Evolutionary conservation across 2,888 invertebrate genomes (phyloP).

Genomic region (Eucera pruinosa): DNA sequence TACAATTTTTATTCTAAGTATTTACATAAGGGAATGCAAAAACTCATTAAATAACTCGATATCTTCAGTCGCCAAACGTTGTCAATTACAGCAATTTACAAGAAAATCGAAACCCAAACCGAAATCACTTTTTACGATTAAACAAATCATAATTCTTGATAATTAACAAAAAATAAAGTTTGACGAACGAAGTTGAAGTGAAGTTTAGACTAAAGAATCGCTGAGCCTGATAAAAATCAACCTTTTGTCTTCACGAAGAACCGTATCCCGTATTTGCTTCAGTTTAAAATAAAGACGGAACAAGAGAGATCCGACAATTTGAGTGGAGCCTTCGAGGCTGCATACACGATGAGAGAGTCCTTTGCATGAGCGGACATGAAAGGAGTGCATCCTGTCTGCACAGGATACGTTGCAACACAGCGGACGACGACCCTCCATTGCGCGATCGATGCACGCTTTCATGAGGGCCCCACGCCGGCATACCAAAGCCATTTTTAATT

Average conservation of each 20-base stretch:
- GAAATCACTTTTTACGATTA: too few relatives aligned
- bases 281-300: conserved; percentile 41
- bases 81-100: too few relatives aligned
- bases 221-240: conserved; percentile 29
- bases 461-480: conserved; percentile 46
- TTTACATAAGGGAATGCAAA: too few relatives aligned
- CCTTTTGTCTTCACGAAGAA: conserved; percentile 23
- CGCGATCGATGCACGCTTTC: conserved; percentile 70
- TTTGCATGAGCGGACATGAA: conserved; percentile 65
- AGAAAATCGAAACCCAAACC: too few relatives aligned
- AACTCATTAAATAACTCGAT: too few relatives aligned
- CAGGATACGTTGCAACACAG: conserved; percentile 58
- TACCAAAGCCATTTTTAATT: conserved; percentile 73
- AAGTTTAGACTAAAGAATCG: neutral
- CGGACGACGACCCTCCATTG: conserved; percentile 72
- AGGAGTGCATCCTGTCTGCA: conserved; percentile 65
- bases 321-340: conserved; percentile 52
- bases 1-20: too few relatives aligned
- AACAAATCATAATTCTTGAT: too few relatives aligned
- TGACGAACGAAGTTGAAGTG: too few relatives aligned
- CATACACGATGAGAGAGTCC: conserved; percentile 64
- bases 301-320: conserved; percentile 47
- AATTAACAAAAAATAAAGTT: too few relatives aligned
- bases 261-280: conserved; percentile 13
- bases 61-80: too few relatives aligned